Base-by-base conservation (phyloP, 2,888 invertebrate genomes). In the Lordiphosa andalusiaca region DNA sequence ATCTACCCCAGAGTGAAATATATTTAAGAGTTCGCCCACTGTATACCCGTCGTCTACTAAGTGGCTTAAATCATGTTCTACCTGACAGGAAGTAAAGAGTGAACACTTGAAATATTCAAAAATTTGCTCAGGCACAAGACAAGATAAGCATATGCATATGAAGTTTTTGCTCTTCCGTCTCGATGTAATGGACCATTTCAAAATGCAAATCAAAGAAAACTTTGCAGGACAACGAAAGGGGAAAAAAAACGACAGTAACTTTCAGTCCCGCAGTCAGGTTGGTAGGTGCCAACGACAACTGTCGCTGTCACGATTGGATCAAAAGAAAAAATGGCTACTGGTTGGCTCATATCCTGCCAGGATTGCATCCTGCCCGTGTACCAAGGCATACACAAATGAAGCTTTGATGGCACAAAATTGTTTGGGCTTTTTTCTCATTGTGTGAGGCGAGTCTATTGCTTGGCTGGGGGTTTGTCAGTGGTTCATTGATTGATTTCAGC, bases 231-330 rank as follows among this genome's bases (percentile, higher is more conserved):
- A 38, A 64, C 19, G 49, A 42, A 36, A 44, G n/a, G n/a, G n/a
- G n/a, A 64, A 64, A 64, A 40, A 64, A 40, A 36, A 21, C 16
- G 19, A 21, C 6, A 36, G 5, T 40, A 33, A 13, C 30, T 38
- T 61, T 41, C 41, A 62, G 65, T 38, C 3, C 7, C 30, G 30
- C 30, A 30, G 30, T 30, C 9, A 30, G 30, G 9, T 30, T 1
- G 30, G 30, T 74, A 78, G 77, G 77, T 78, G 77, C 65, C 69
- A 71, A 63, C 71, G 67, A 65, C 80, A 83, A 74, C 73, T 68
- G 72, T 63, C 80, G 68, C 69, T 67, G 74, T 76, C 81, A 77
- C 74, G 81, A 66, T 58, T 67, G 76, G 70, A 76, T 85, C 85
- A 81, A 85, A 75, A 66, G 33, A 25, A 25, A 25, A 25, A 25